phyloP scores from a whole-genome alignment of 2,797 vertebrate species.

The Melopsittacus undulatus region DNA sequence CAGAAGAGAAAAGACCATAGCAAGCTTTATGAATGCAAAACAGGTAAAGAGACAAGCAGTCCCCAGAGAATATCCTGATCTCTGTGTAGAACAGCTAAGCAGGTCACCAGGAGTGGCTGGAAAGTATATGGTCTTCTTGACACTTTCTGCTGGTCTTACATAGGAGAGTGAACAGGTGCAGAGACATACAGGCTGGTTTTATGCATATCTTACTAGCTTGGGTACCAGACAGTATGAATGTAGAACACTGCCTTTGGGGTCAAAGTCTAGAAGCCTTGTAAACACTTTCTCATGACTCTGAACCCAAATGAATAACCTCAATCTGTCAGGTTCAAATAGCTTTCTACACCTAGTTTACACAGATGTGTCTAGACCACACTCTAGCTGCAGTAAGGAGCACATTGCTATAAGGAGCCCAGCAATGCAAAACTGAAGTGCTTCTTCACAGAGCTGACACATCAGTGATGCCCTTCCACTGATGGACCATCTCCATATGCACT shows the following conservation, averaged over 20 bases:
- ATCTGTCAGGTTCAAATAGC: neutral
- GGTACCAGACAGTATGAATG: neutral
- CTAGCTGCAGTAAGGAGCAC: neutral
- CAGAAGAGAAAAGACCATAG: neutral
- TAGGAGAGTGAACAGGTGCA: neutral
- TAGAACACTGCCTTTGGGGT: neutral
- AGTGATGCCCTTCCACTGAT: neutral
- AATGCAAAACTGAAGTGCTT: neutral
- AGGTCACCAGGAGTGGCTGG: neutral
- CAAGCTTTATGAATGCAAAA: neutral
- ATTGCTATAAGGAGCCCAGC: neutral
- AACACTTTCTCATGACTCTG: neutral
- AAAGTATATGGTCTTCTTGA: neutral
- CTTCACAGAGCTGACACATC: neutral
- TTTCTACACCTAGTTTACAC: neutral
- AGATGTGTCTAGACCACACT: neutral
- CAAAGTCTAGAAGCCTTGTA: accelerated
- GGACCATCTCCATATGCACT: neutral
- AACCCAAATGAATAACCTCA: neutral
- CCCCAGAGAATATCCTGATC: neutral
- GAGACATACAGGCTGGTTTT: neutral
- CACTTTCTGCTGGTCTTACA: neutral
- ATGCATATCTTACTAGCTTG: neutral
- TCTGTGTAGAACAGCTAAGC: neutral
- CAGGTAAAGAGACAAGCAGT: neutral